Evolutionary conservation across 2,113 vertebrate genomes (phyloP).

Genomic region (Xenopus borealis): DNA sequence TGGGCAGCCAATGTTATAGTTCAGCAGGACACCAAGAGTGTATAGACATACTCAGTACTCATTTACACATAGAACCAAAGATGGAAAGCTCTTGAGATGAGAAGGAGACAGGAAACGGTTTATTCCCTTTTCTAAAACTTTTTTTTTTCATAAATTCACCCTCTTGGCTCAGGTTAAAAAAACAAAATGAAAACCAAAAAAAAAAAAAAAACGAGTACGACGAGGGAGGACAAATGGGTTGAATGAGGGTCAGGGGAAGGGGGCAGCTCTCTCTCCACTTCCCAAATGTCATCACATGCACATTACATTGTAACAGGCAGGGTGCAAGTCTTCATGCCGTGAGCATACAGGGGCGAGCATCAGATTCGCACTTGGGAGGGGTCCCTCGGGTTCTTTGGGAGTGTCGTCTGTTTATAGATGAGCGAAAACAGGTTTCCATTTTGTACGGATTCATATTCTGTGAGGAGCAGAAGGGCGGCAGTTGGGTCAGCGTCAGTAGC

Average conservation of each 20-base stretch:
- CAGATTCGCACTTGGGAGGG: slow-evolving; percentile 42
- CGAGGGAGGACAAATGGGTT: background rate
- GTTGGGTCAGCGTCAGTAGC: slow-evolving; percentile 37
- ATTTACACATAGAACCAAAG: slow-evolving; percentile 23
- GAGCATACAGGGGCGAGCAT: slow-evolving; percentile 42
- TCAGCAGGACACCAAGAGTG: slow-evolving; percentile 18
- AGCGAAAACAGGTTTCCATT: slow-evolving; percentile 19
- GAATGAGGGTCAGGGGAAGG: background rate
- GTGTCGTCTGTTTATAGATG: slow-evolving; percentile 37
- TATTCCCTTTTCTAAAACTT: slow-evolving; percentile 4
- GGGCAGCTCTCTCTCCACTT: slow-evolving; percentile 34
- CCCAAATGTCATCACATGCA: slow-evolving; percentile 44
- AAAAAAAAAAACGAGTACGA: background rate
- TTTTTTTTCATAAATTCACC: slow-evolving; percentile 1
- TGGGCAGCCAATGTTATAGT: slow-evolving; percentile 17
- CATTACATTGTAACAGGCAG: slow-evolving; percentile 46
- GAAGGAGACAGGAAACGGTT: background rate
- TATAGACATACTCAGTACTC: slow-evolving; percentile 43
- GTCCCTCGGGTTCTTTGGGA: slow-evolving; percentile 24
- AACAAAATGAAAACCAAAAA: background rate
- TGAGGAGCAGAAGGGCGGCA: slow-evolving; percentile 31
- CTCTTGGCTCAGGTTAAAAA: background rate
- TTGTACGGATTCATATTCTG: slow-evolving; percentile 23
- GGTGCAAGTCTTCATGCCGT: slow-evolving; percentile 45
- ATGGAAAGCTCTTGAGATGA: slow-evolving; percentile 34